Evolutionary conservation across 2,888 invertebrate genomes (phyloP).

Genomic region (Archips xylosteana): DNA sequence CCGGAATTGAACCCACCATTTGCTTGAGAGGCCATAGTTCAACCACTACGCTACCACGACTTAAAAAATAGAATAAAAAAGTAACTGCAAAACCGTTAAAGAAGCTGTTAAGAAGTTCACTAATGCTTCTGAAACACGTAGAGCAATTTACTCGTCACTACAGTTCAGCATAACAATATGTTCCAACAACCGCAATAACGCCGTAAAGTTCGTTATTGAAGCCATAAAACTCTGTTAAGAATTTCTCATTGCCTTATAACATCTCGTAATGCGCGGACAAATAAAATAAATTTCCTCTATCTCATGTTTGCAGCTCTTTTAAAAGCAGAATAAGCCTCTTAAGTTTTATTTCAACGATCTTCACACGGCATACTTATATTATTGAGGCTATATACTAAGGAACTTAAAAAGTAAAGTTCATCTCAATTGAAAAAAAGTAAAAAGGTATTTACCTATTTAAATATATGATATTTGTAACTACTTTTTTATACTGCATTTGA

Average conservation of each 20-base stretch:
- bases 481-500: too few species aligned
- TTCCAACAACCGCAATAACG: conserved; percentile 65
- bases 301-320: conserved; percentile 53
- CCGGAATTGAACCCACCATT: too few species aligned
- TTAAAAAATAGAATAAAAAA: too few species aligned
- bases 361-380: background rate
- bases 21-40: too few species aligned
- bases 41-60: too few species aligned
- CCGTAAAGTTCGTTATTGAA: conserved; percentile 78
- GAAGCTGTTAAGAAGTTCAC: background rate
- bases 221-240: conserved; percentile 76
- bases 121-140: conserved; percentile 11
- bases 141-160: conserved; percentile 13
- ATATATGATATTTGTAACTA: too few species aligned
- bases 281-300: conserved; percentile 59
- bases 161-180: conserved; percentile 58
- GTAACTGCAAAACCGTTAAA: background rate
- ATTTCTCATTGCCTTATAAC: conserved; percentile 72
- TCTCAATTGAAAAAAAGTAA: too few species aligned
- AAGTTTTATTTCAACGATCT: conserved; percentile 7
- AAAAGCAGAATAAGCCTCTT: conserved; percentile 56
- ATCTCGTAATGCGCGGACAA: conserved; percentile 59
- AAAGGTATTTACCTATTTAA: too few species aligned
- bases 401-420: too few species aligned
- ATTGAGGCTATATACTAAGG: background rate